Percentiles rank a stretch among this genome's conserved stretches.
These are phyloP conservation scores for Neodiprion virginianus DNA, from an alignment of 1,140 invertebrate species.

Conservation along the genomic window DNA sequence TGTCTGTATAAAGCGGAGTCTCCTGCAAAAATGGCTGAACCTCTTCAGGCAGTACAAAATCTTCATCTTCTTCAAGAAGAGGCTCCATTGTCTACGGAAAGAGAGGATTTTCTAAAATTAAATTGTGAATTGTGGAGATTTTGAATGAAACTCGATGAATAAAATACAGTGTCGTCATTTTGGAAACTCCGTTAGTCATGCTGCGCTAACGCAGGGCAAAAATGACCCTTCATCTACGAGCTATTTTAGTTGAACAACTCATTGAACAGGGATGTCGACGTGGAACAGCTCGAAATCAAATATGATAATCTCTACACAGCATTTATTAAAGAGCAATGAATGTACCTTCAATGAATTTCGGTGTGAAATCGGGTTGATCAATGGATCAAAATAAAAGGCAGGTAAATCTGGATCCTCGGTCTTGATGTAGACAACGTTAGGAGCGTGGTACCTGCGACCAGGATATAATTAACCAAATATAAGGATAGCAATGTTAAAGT, in stretches of 20 bases:
- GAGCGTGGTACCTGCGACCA: slow-evolving; percentile 92
- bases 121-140: slow-evolving; percentile 11
- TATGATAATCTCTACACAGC: not conserved
- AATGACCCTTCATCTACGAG: slow-evolving; percentile 24
- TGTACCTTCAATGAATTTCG: slow-evolving; percentile 82
- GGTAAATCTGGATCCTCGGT: slow-evolving; percentile 99
- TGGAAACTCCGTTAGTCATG: slow-evolving; percentile 23
- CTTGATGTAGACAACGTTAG: slow-evolving; percentile 99
- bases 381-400: slow-evolving; percentile 99
- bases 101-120: slow-evolving; percentile 21
- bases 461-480: slow-evolving; percentile 31
- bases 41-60: slow-evolving; percentile 90
- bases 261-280: slow-evolving; percentile 9
- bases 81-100: slow-evolving; percentile 75
- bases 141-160: not conserved
- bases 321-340: not conserved
- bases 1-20: slow-evolving; percentile 96
- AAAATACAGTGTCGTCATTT: slow-evolving; percentile 22
- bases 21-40: slow-evolving; percentile 94
- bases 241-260: slow-evolving; percentile 10
- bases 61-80: slow-evolving; percentile 92
- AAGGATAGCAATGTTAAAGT: not conserved
- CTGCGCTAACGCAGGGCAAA: slow-evolving; percentile 20
- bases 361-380: slow-evolving; percentile 99
- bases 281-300: slow-evolving; percentile 17